phyloP scores from a whole-genome alignment of 2,888 invertebrate genomes.

The Latheticus oryzae region DNA sequence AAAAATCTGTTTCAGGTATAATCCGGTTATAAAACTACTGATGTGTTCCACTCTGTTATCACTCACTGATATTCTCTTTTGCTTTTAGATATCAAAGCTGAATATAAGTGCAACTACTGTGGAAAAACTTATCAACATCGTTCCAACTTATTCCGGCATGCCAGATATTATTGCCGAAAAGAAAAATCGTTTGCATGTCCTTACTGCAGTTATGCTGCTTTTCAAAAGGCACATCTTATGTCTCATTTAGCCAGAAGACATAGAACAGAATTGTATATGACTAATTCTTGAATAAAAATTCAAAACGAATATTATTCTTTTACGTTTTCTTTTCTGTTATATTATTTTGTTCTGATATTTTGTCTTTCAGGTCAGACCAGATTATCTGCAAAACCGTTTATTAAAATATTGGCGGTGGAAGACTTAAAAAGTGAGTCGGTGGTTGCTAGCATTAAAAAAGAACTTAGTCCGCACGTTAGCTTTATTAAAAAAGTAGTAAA shows the following conservation, averaged over 20 bases:
- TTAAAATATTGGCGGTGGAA: slow-evolving; percentile 55
- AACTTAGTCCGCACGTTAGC: slow-evolving; percentile 46
- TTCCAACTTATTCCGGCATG: slow-evolving; percentile 64
- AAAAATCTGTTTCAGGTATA: background rate
- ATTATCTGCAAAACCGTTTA: slow-evolving; percentile 37
- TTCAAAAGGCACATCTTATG: slow-evolving; percentile 50
- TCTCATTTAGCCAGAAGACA: slow-evolving; percentile 48
- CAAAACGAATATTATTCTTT: background rate
- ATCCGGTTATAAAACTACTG: background rate
- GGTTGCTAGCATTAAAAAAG: slow-evolving; percentile 53
- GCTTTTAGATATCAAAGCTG: slow-evolving; percentile 16
- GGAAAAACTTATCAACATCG: slow-evolving; percentile 64
- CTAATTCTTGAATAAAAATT: slow-evolving; percentile 3
- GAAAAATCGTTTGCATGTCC: slow-evolving; percentile 79
- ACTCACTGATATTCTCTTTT: slow-evolving; percentile 3
- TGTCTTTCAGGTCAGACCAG: slow-evolving; percentile 27
- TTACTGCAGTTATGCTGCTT: slow-evolving; percentile 71
- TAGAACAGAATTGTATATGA: slow-evolving; percentile 11
- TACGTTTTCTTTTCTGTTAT: slow-evolving; percentile 2
- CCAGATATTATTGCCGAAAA: slow-evolving; percentile 65
- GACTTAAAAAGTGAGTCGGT: slow-evolving; percentile 52
- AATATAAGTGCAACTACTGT: slow-evolving; percentile 51
- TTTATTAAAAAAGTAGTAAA: slow-evolving; percentile 33
- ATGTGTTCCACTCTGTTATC: background rate
- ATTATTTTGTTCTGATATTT: slow-evolving; percentile 17